These are phyloP conservation scores for Iselma pallidipennis DNA, from an alignment of 2,888 invertebrate species.

Conservation along the genomic window DNA sequence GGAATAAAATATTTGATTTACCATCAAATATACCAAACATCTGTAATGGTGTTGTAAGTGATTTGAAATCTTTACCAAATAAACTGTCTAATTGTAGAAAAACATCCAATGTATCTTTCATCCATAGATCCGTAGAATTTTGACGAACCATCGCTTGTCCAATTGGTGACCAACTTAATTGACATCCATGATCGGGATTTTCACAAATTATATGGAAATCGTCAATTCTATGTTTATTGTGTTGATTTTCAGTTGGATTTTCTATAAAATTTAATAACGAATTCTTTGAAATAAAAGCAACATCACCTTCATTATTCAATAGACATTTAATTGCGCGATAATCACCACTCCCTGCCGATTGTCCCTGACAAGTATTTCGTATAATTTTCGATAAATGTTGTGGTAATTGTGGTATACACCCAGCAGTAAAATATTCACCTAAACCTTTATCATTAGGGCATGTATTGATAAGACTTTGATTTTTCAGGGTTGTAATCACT, in stretches of 20 bases:
- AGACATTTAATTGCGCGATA: conserved; percentile 69
- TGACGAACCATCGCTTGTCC: conserved; percentile 70
- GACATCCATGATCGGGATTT: conserved; percentile 57
- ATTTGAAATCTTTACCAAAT: conserved; percentile 67
- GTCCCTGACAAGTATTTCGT: conserved; percentile 41
- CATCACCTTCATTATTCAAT: conserved; percentile 70
- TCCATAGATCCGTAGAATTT: conserved; percentile 61
- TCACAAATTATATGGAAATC: conserved; percentile 65
- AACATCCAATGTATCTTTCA: conserved; percentile 71
- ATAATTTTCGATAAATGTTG: conserved; percentile 41
- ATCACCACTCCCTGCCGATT: conserved; percentile 59
- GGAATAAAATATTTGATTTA: conserved; percentile 67
- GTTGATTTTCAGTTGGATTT: conserved; percentile 56
- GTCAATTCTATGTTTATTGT: conserved; percentile 35
- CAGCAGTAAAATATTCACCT: conserved; percentile 67
- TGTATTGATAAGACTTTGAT: conserved; percentile 47
- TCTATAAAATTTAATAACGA: conserved; percentile 52
- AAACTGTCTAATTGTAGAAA: conserved; percentile 70
- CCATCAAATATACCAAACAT: conserved; percentile 73
- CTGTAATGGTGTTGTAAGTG: conserved; percentile 66
- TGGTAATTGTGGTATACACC: conserved; percentile 63
- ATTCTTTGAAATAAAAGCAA: conserved; percentile 69
- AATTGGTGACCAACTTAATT: conserved; percentile 68
- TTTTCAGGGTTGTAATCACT: conserved; percentile 57
- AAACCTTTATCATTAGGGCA: conserved; percentile 54